Percentiles rank a stretch among this genome's conserved stretches.
Evolutionary conservation across 2,797 vertebrate species (phyloP).

Genomic region (Megaceryle alcyon): DNA sequence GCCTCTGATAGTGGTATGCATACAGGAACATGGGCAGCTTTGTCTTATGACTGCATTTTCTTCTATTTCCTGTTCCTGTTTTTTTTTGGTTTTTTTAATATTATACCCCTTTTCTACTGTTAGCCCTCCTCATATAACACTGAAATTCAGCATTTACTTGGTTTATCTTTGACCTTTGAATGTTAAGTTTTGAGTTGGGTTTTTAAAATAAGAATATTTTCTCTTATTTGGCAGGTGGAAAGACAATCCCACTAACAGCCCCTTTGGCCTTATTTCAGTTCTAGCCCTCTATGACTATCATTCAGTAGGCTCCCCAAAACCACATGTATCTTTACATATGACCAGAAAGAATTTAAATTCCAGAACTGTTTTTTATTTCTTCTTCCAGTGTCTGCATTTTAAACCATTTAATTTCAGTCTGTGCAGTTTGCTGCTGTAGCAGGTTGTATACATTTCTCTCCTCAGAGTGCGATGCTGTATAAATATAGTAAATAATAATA

Average conservation of each 20-base stretch:
- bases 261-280: not conserved
- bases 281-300: not conserved
- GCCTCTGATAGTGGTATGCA: not conserved
- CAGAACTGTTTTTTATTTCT: not conserved
- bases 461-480: not conserved
- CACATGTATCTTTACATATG: not conserved
- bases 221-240: not conserved
- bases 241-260: not conserved
- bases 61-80: not conserved
- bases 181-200: not conserved
- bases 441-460: not conserved
- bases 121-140: not conserved
- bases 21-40: not conserved
- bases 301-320: not conserved
- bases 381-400: not conserved
- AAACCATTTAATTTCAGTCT: not conserved
- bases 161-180: not conserved
- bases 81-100: not conserved
- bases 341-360: not conserved
- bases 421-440: not conserved
- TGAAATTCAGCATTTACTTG: not conserved
- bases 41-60: not conserved
- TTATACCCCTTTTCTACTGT: not conserved
- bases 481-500: not conserved
- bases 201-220: not conserved